Percentiles rank a stretch among this genome's conserved stretches.
phyloP scores from a whole-genome alignment of 2,113 vertebrate genomes.

The Choloepus hoffmanni region DNA sequence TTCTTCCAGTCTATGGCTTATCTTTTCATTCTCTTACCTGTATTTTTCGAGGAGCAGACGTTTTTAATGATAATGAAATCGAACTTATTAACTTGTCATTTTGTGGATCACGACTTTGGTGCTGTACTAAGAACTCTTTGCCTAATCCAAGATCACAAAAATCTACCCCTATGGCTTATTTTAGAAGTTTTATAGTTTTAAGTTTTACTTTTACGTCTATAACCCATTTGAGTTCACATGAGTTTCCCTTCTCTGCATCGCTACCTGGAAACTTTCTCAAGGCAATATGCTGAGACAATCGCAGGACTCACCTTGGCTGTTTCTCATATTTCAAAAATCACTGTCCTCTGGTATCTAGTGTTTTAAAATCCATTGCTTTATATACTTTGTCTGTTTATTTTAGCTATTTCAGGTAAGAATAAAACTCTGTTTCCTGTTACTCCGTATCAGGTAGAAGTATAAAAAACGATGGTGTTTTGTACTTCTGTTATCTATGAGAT shows the following conservation, averaged over 20 bases:
- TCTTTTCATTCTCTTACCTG: no score
- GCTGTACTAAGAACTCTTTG: no score
- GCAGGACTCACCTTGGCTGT: neutral
- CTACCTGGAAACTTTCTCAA: neutral
- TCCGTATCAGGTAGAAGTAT: neutral
- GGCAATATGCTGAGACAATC: neutral
- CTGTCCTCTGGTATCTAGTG: neutral
- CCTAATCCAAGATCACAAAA: no score
- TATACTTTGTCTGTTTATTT: conserved; percentile 4
- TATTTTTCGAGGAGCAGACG: no score
- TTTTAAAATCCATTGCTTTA: conserved; percentile 28
- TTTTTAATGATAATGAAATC: no score
- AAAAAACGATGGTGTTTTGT: neutral
- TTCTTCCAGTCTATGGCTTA: no score
- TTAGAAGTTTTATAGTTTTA: no score
- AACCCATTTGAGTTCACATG: no score
- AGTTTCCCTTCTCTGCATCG: neutral
- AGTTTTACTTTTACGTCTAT: no score
- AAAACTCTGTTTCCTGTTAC: neutral
- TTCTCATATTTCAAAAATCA: conserved; percentile 1
- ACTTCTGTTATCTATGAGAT: neutral
- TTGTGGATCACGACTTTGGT: no score
- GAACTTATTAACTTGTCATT: no score
- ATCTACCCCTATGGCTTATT: no score
- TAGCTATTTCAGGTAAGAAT: conserved; percentile 25